Conservation (phyloP, 2,113 vertebrate genomes). For the Gymnocephalus cernua region DNA sequence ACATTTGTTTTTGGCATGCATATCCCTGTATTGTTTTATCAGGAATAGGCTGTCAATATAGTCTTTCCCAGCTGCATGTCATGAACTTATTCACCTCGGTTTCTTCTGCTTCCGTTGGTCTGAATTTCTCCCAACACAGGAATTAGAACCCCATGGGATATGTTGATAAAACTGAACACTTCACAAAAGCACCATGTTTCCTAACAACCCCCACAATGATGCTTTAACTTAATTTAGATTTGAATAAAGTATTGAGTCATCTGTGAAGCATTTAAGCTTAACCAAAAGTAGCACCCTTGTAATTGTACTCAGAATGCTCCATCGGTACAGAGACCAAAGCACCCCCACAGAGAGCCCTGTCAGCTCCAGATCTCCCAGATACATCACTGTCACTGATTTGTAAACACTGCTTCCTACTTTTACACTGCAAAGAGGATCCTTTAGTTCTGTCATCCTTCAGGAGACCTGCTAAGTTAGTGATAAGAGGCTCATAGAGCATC, state of each 20-base stretch:
- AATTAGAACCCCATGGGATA: constrained; percentile 2
- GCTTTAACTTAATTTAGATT: not conserved
- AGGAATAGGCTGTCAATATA: constrained; percentile 12
- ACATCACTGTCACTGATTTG: constrained; percentile 32
- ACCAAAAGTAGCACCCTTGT: not conserved
- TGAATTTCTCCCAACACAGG: constrained; percentile 9
- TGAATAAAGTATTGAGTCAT: too few relatives aligned
- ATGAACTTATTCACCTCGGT: constrained; percentile 42
- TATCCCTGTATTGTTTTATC: constrained; percentile 4
- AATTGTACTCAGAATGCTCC: not conserved
- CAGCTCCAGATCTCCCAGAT: constrained; percentile 29
- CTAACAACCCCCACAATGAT: not conserved
- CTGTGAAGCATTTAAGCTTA: too few relatives aligned
- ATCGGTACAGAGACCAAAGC: constrained; percentile 29
- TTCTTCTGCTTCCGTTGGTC: constrained; percentile 52
- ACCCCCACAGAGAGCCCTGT: constrained; percentile 39
- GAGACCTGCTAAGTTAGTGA: constrained; percentile 63
- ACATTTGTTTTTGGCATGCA: constrained; percentile 15
- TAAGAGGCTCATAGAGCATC: constrained; percentile 60
- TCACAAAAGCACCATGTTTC: not conserved
- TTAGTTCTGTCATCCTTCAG: constrained; percentile 35
- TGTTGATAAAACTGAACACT: not conserved
- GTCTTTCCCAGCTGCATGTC: constrained; percentile 46
- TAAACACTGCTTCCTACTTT: constrained; percentile 50
- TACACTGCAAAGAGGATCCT: constrained; percentile 55